Percentiles rank a stretch among this genome's conserved stretches.
Evolutionary conservation across 2,888 invertebrate species (phyloP).

Genomic region (Sphaeridia pumilis): DNA sequence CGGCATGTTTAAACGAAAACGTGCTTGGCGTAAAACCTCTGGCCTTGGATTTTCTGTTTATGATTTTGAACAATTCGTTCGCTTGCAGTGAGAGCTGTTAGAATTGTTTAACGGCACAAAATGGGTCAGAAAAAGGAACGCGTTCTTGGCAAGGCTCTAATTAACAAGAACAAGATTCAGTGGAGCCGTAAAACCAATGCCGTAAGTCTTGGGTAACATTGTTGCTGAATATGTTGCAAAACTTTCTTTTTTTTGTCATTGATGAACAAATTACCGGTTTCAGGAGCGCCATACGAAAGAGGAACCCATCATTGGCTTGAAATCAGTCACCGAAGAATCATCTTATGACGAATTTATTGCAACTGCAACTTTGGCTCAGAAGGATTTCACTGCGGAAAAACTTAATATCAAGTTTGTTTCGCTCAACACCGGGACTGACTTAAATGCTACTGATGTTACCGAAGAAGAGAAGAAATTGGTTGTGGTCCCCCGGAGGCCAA

Average conservation of each 20-base stretch:
- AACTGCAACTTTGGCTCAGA: slow-evolving; percentile 86
- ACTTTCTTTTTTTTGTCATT: too few relatives aligned
- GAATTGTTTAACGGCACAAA: too few relatives aligned
- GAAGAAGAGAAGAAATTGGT: slow-evolving; percentile 31
- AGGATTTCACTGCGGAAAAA: slow-evolving; percentile 77
- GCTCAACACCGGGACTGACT: slow-evolving; percentile 47
- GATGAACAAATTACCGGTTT: too few relatives aligned
- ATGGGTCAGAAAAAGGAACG: slow-evolving; percentile 6
- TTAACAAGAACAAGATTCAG: slow-evolving; percentile 5
- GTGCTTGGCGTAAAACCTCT: too few relatives aligned
- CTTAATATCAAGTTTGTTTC: slow-evolving; percentile 67
- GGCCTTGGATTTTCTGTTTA: too few relatives aligned
- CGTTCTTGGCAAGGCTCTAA: slow-evolving; percentile 7
- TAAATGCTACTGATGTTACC: slow-evolving; percentile 24
- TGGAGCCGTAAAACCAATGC: slow-evolving; percentile 9
- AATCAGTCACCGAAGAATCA: slow-evolving; percentile 67
- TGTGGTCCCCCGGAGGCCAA: slow-evolving; percentile 48
- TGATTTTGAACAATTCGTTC: too few relatives aligned
- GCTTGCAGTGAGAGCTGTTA: too few relatives aligned
- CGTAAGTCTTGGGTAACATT: too few relatives aligned
- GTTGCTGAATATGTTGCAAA: too few relatives aligned
- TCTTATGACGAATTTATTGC: slow-evolving; percentile 91
- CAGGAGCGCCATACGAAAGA: slow-evolving; percentile 29
- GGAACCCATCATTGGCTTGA: slow-evolving; percentile 22
- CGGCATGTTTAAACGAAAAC: too few relatives aligned